Evolutionary conservation across 2,113 vertebrate genomes (phyloP).

Genomic region (Hipposideros armiger): DNA sequence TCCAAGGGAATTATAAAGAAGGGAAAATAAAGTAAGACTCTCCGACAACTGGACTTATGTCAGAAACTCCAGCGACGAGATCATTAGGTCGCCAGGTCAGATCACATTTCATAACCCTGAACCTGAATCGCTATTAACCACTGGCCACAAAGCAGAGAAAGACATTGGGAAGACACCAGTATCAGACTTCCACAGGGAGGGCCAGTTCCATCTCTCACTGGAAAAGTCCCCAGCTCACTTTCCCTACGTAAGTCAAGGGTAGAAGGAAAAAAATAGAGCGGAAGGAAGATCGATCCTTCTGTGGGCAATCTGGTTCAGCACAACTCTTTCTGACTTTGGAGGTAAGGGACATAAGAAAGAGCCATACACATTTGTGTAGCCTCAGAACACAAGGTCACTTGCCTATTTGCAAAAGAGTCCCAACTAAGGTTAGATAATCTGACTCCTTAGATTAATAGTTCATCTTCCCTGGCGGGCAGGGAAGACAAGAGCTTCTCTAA

Average conservation of each 20-base stretch:
- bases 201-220: not conserved
- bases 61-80: too few species aligned
- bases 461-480: not conserved
- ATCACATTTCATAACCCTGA: not conserved
- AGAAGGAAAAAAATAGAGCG: not conserved
- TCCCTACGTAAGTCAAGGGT: not conserved
- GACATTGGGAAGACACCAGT: not conserved
- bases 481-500: not conserved
- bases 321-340: not conserved
- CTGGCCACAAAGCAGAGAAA: not conserved
- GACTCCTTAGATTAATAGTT: not conserved
- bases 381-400: not conserved
- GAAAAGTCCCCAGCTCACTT: not conserved
- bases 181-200: not conserved
- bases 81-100: too few species aligned
- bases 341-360: not conserved
- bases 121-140: not conserved
- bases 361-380: not conserved
- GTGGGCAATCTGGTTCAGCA: accelerated
- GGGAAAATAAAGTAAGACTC: too few species aligned
- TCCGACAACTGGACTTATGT: too few species aligned
- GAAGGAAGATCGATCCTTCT: not conserved
- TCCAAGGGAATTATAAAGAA: too few species aligned
- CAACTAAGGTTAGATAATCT: not conserved
- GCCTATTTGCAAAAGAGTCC: not conserved